Base-by-base conservation (phyloP, 2,888 invertebrate species). In the Acleris holmiana region DNA sequence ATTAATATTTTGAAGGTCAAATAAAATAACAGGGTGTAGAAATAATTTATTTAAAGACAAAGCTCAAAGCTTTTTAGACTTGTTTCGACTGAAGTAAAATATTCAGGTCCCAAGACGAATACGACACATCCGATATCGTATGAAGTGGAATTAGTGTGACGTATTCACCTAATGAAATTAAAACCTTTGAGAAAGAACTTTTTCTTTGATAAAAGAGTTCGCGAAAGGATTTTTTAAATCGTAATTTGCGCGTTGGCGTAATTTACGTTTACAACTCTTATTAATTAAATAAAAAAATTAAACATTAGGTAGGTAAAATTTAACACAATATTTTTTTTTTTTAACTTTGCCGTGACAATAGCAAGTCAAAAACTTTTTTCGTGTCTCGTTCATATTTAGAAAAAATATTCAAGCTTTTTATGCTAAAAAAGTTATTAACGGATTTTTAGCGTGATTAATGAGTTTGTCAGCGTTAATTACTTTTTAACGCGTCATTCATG, bases 401-500 rank as follows among this genome's bases (percentile, higher is more conserved):
- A 35, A 4, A 4, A 35, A 13, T 35, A 35, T 4, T 35, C 13
- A 4, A 35, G 35, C 13, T 35, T 35, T 35, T 10, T 35, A 35
- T 35, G 13, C n/a, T 25, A 56, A 60, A 41, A 25, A 23, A 17
- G 19, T 46, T 29, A 29, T 29, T 35, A 57, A 57, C 56, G 29
- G 47, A 46, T 15, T 57, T 57, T 19, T 47, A 29, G 15, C 29
- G 29, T 57, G 56, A 47, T 57, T 46, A 58, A 58, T 40, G 57
- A 40, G 40, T 49, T 57, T 58, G 40, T 48, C 17, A 47, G 40
- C 35, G 40, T 49, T 58, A 58, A 49, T 58, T 58, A 49, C 17
- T 48, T 29, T 58, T 49, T 35, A 40, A 58, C 19, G 57, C 40
- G 57, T n/a, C 48, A 23, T 49, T 48, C n/a, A 18, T 21, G 35